phyloP scores from a whole-genome alignment of 2,888 invertebrate genomes.

The Phortica magna region DNA sequence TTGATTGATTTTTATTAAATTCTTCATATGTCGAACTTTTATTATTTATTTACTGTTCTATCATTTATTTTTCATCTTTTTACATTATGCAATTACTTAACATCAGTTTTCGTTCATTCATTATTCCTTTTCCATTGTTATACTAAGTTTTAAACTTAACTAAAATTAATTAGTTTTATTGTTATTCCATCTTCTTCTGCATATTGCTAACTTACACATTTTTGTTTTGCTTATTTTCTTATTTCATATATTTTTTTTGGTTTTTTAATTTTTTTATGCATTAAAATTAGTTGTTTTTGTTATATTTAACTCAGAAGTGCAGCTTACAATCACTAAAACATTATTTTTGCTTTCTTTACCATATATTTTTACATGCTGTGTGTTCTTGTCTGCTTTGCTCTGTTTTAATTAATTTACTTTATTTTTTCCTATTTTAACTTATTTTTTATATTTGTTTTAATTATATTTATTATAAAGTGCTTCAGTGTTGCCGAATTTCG shows the following conservation, averaged over 20 bases:
- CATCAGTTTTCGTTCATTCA: slow-evolving; percentile 25
- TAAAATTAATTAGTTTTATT: slow-evolving; percentile 31
- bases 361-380: slow-evolving; percentile 2
- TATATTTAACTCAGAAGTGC: slow-evolving; percentile 30
- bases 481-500: not conserved
- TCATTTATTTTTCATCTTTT: slow-evolving; percentile 35
- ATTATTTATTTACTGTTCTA: not conserved
- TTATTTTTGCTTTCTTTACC: slow-evolving; percentile 38
- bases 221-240: not conserved
- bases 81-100: slow-evolving; percentile 34
- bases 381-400: too few species aligned
- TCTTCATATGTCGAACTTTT: slow-evolving; percentile 55
- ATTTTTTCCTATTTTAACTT: not conserved
- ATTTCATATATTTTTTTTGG: not conserved
- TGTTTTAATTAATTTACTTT: too few species aligned
- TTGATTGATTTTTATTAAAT: slow-evolving; percentile 65
- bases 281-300: slow-evolving; percentile 31
- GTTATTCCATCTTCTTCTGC: not conserved
- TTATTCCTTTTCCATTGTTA: slow-evolving; percentile 22
- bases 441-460: slow-evolving; percentile 7
- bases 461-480: slow-evolving; percentile 8
- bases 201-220: not conserved
- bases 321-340: slow-evolving; percentile 44
- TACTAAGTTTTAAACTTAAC: slow-evolving; percentile 27
- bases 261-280: slow-evolving; percentile 8